Evolutionary conservation across 2,797 vertebrate genomes (phyloP).

Genomic region (Agapornis canus): DNA sequence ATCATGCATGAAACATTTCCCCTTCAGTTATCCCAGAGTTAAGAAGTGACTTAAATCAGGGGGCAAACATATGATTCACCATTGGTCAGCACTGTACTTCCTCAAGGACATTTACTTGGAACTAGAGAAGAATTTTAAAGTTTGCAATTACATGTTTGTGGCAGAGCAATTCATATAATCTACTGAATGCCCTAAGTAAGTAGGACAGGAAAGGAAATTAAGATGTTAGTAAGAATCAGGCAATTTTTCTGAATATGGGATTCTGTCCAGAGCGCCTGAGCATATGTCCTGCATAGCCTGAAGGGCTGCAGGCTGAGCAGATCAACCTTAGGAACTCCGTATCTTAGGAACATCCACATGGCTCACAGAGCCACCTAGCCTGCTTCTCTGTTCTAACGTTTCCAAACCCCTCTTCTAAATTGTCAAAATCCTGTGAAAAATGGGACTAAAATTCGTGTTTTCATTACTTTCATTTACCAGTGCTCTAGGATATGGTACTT

Average conservation of each 20-base stretch:
- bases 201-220: constrained; percentile 30
- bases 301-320: neutral
- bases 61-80: neutral
- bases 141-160: constrained; percentile 20
- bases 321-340: neutral
- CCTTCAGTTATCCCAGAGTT: neutral
- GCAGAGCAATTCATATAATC: neutral
- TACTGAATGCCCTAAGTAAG: constrained; percentile 8
- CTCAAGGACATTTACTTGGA: constrained; percentile 18
- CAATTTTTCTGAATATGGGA: neutral
- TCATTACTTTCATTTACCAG: neutral
- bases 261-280: constrained; percentile 7
- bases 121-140: constrained; percentile 10
- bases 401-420: neutral
- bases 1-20: constrained; percentile 29
- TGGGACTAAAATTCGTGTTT: neutral
- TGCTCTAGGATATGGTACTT: neutral
- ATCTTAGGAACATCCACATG: neutral
- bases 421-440: neutral
- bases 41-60: neutral
- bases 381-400: neutral
- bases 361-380: neutral
- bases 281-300: neutral
- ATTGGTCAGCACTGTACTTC: constrained; percentile 15
- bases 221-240: constrained; percentile 10